Evolutionary conservation across 2,113 vertebrate genomes (phyloP), one percentile per base, ranked within the genome.

Genomic region (Scytalopus superciliaris): DNA sequence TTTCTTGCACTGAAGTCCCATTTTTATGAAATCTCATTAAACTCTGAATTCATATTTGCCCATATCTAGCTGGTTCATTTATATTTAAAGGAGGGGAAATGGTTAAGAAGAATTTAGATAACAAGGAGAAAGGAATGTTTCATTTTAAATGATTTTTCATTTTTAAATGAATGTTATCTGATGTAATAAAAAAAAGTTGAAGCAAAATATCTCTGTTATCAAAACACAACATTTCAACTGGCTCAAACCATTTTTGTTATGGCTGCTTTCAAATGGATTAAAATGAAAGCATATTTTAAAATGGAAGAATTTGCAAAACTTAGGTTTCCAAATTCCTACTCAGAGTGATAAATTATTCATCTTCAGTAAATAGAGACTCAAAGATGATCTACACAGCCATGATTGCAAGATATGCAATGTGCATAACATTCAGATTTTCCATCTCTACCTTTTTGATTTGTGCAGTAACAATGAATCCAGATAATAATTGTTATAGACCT

Each of bases 121-220:
- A 79, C 28, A 93, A 87, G 50, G 13, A 76, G 70, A 95, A 92
- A 91, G 31, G 87, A 95, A 96, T 88, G 84, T 70, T 93, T 94
- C 13, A 93, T 93, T 96, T 93, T 35, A 96, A 90, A 95, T 23
- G 23, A 90, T 89, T 97, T 90, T 93, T 88, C 50, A 91, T 93
- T 96, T 94, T 68, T 67, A 80, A 93, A 94, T 77, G 9, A 83
- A 80, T 86, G 31, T 74, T 94, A 91, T 91, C 87, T 96, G 67
- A 93, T 96, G 68, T 68, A 93, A 95, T 94, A 91, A 91, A 95
- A 89, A 93, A 45, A 87, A 67, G 17, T 80, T 90, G 64, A 94
- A 90, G 79, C 11, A 90, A 96, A 96, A 91, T 84, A 91, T 83
- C 56, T 88, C 35, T 87, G 75, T 88, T 94, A 94, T 93, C 84